phyloP scores from a whole-genome alignment of 1,140 invertebrate genomes.

The Drosophila tropicalis region DNA sequence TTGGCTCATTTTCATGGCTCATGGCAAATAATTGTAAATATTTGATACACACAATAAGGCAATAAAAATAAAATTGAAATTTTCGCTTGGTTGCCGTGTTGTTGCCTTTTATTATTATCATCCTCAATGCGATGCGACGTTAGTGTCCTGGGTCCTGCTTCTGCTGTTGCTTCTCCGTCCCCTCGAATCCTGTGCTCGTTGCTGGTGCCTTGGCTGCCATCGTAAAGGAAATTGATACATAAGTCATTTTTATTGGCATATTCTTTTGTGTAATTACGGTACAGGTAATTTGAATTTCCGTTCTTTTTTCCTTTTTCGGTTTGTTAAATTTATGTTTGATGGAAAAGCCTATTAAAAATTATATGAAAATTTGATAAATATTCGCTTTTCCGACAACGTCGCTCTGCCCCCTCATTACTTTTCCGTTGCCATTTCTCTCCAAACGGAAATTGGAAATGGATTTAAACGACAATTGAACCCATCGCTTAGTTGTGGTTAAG shows the following conservation, averaged over 20 bases:
- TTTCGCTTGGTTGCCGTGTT: slow-evolving; percentile 64
- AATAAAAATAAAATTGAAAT: slow-evolving; percentile 82
- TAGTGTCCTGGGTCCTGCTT: background rate
- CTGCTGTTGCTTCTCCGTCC: background rate
- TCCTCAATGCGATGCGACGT: slow-evolving; percentile 35
- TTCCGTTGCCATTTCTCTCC: background rate
- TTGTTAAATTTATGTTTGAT: slow-evolving; percentile 37
- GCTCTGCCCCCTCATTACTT: background rate
- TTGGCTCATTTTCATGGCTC: slow-evolving; percentile 66
- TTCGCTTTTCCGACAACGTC: slow-evolving; percentile 10
- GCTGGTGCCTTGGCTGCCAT: slow-evolving; percentile 26
- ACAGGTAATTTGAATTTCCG: slow-evolving; percentile 79
- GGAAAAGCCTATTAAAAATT: slow-evolving; percentile 54
- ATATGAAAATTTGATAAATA: slow-evolving; percentile 47
- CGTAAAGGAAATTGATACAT: slow-evolving; percentile 82
- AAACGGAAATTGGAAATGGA: background rate
- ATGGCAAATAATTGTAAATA: slow-evolving; percentile 82
- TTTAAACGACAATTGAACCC: background rate
- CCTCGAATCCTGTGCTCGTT: background rate
- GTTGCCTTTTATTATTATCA: slow-evolving; percentile 74
- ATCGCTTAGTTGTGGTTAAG: slow-evolving; percentile 16
- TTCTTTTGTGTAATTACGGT: slow-evolving; percentile 80
- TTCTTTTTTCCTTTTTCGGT: slow-evolving; percentile 30
- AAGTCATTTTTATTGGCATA: slow-evolving; percentile 82
- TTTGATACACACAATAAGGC: slow-evolving; percentile 82